Percentiles rank a stretch among this genome's conserved stretches.
These are phyloP conservation scores for Meliscaeva auricollis DNA, from an alignment of 2,888 invertebrate species.

Conservation along the genomic window DNA sequence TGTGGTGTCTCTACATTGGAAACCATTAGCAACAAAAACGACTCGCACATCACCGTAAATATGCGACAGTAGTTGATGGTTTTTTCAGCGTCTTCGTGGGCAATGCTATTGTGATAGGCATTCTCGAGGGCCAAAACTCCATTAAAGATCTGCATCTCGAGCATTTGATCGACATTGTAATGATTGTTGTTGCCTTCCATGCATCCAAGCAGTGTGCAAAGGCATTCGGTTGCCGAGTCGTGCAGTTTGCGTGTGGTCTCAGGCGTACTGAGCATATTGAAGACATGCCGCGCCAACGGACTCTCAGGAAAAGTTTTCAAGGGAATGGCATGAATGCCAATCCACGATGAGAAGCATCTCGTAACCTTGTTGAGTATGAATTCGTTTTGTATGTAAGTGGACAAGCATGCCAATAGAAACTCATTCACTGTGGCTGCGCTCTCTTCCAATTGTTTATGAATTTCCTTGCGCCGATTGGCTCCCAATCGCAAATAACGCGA, in stretches of 20 bases:
- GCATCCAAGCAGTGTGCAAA: constrained; percentile 93
- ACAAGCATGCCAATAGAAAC: constrained; percentile 91
- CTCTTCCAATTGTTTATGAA: constrained; percentile 91
- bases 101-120: constrained; percentile 95
- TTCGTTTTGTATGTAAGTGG: constrained; percentile 87
- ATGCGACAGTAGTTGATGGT: constrained; percentile 96
- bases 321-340: constrained; percentile 92
- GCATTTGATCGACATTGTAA: constrained; percentile 86
- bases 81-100: constrained; percentile 97
- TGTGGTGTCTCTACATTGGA: constrained; percentile 87
- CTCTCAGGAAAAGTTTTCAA: constrained; percentile 90
- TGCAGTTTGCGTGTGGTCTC: constrained; percentile 89
- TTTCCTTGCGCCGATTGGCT: constrained; percentile 94
- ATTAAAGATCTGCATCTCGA: constrained; percentile 92
- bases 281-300: constrained; percentile 89
- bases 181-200: constrained; percentile 89
- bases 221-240: constrained; percentile 95
- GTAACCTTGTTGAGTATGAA: constrained; percentile 89
- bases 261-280: constrained; percentile 88
- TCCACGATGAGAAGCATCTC: constrained; percentile 96
- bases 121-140: constrained; percentile 92
- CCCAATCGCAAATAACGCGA: constrained; percentile 92
- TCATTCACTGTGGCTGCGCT: constrained; percentile 91
- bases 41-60: constrained; percentile 94
- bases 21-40: constrained; percentile 94